Percentiles rank a stretch among this genome's conserved stretches.
Conservation (phyloP, 2,113 vertebrate species). For the Microcebus lehilahytsara region DNA sequence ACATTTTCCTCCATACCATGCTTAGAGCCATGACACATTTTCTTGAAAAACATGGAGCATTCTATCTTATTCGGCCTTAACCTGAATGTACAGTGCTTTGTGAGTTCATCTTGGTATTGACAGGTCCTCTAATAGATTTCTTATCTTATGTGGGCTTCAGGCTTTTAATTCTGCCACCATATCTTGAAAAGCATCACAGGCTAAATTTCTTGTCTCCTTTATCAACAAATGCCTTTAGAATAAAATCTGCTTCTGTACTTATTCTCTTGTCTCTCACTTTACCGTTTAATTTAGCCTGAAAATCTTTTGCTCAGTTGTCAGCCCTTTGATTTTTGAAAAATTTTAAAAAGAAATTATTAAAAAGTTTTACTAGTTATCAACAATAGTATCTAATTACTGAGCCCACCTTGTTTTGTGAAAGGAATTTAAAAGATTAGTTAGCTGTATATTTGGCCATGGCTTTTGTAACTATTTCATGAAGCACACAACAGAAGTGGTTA, state of each 20-base stretch:
- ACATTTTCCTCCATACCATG: background rate
- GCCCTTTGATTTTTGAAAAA: background rate
- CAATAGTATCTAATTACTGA: background rate
- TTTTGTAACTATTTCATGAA: background rate
- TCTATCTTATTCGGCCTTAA: background rate
- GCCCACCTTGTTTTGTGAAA: background rate
- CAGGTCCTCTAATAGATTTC: background rate
- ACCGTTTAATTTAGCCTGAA: background rate
- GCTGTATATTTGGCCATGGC: background rate
- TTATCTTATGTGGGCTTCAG: background rate
- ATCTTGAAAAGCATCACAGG: background rate
- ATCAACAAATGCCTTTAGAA: background rate
- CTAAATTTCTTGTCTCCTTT: background rate
- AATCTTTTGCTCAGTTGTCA: background rate
- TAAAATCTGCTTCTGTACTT: background rate
- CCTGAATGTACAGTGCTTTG: background rate
- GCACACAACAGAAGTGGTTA: background rate
- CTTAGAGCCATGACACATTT: background rate
- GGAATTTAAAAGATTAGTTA: background rate
- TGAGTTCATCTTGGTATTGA: background rate
- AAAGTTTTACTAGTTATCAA: background rate
- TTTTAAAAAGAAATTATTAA: background rate
- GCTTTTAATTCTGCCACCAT: background rate
- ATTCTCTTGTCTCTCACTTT: background rate
- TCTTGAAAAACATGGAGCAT: background rate